Evolutionary conservation across 1,140 invertebrate species (phyloP).

Genomic region (Philotrypesis tridentata): DNA sequence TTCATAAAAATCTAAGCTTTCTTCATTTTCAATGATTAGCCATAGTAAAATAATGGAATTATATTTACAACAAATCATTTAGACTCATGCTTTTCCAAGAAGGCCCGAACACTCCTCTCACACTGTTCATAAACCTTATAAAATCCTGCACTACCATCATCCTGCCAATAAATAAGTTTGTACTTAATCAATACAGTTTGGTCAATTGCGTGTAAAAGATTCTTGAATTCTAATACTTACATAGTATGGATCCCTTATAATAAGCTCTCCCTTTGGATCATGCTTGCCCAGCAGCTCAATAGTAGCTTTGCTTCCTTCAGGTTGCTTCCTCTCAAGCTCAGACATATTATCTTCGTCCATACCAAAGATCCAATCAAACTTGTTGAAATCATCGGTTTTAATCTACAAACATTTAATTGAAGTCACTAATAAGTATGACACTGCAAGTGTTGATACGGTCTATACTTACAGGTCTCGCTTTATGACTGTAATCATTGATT

Average conservation of each 20-base stretch:
- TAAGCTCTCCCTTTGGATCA: slow-evolving; percentile 83
- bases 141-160: slow-evolving; percentile 78
- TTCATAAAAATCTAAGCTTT: slow-evolving; percentile 17
- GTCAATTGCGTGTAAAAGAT: not conserved
- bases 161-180: slow-evolving; percentile 65
- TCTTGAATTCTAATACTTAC: slow-evolving; percentile 69
- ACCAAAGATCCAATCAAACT: slow-evolving; percentile 92
- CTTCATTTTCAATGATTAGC: not conserved
- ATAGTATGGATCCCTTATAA: slow-evolving; percentile 93
- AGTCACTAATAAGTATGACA: not conserved
- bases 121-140: slow-evolving; percentile 83
- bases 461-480: slow-evolving; percentile 81
- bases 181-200: not conserved
- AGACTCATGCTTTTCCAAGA: slow-evolving; percentile 67
- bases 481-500: slow-evolving; percentile 82
- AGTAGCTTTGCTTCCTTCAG: slow-evolving; percentile 79
- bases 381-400: slow-evolving; percentile 80
- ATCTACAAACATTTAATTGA: slow-evolving; percentile 74
- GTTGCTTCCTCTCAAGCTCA: slow-evolving; percentile 78
- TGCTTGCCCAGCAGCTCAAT: slow-evolving; percentile 85
- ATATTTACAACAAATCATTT: not conserved
- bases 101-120: slow-evolving; percentile 78
- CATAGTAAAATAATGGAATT: slow-evolving; percentile 1
- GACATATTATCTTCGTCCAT: slow-evolving; percentile 92
- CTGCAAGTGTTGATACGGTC: not conserved